Evolutionary conservation across 2,888 invertebrate species (phyloP), one percentile per base, ranked within the genome.

Genomic region (Metellina segmentata): DNA sequence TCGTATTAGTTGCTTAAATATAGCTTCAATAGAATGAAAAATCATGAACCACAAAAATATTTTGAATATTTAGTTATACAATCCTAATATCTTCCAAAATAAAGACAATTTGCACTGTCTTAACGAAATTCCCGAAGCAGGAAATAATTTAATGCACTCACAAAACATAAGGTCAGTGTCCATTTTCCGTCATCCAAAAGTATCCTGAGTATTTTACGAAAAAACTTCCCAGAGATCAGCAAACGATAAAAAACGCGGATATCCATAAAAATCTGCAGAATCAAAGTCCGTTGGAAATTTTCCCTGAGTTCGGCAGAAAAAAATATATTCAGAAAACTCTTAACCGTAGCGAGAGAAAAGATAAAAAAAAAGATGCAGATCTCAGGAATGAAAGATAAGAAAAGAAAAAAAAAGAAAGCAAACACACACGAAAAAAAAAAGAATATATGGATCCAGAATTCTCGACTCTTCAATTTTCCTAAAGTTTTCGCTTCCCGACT

Each of bases 401-500:
- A 72, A 79, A 81, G 72, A 11, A 48, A 86, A 77, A 86, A 77
- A 71, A 49, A 81, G n/a, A 16, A 81, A 79, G 52, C 52, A 70
- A 81, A 81, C 49, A 81, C n/a, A 82, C 51, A n/a, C 20, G 49
- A 85, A 77, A 53, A 77, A 82, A 16, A 82, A 53, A 85, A 51
- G 51, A 11, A 69, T 49, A 71, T 19, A 53, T 8, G 48, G 34
- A 83, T 11, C 48, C 49, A 78, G 34, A 74, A 85, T 71, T 81
- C 61, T 19, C 19, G 69, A 75, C 69, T 86, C 90, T 72, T 74
- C 90, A 90, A 69, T 85, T 88, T 81, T 83, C 71, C 81, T 86
- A 81, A 79, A 90, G 85, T 86, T 90, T 90, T 81, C 85, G 52
- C 20, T 81, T 74, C 69, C 52, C 51, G n/a, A 61, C 81, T 52